These are phyloP conservation scores for Daktulosphaira vitifoliae DNA, from an alignment of 1,140 invertebrate genomes.

Conservation along the genomic window DNA sequence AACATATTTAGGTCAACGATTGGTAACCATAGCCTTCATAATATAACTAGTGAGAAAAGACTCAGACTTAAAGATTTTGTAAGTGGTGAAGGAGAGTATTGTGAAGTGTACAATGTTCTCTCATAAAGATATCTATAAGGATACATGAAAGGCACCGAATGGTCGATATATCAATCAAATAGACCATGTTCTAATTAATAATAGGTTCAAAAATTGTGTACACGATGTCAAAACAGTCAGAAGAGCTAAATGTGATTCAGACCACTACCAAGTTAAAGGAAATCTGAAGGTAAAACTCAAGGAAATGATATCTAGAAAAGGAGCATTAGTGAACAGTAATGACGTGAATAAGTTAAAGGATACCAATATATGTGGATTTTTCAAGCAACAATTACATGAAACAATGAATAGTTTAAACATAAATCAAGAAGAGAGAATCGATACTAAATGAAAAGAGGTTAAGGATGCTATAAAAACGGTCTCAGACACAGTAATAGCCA, in stretches of 20 bases:
- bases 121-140: conserved; percentile 14
- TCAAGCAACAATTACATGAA: neutral
- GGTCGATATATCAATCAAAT: neutral
- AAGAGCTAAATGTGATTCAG: neutral
- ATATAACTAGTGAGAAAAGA: neutral
- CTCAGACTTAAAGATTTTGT: neutral
- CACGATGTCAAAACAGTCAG: neutral
- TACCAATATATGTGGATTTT: neutral
- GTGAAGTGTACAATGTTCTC: conserved; percentile 9
- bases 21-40: neutral
- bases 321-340: neutral
- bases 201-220: neutral
- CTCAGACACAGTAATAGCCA: no score
- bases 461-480: no score
- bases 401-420: no score
- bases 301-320: neutral
- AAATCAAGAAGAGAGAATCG: no score
- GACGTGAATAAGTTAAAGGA: neutral
- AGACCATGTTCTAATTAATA: neutral
- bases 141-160: conserved; percentile 1
- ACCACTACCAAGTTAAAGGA: neutral
- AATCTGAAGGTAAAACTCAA: neutral
- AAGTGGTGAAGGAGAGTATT: neutral
- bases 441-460: no score
- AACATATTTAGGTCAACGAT: neutral